phyloP scores from a whole-genome alignment of 2,113 vertebrate species.

The Chaetorhynchus papuensis region DNA sequence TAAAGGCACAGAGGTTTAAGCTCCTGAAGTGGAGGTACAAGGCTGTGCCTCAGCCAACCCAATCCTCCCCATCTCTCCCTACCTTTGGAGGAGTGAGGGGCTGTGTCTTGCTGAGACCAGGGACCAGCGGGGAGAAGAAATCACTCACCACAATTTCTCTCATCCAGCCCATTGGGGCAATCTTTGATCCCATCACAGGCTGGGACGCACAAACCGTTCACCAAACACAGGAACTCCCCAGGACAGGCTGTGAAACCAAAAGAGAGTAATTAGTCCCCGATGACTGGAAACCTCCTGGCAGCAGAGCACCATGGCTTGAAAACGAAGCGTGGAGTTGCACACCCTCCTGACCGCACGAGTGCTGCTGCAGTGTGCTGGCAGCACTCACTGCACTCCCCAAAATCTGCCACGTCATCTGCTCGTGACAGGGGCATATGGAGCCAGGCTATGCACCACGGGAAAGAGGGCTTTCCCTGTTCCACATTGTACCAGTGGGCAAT shows the following conservation, averaged over 20 bases:
- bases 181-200: conserved; percentile 89
- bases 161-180: conserved; percentile 88
- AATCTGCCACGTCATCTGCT: neutral
- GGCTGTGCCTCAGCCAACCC: neutral
- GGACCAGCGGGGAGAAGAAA: accelerated
- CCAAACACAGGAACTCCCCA: conserved; percentile 82
- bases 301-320: neutral
- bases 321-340: neutral
- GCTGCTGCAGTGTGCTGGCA: neutral
- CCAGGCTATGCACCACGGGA: neutral
- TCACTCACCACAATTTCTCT: conserved; percentile 88
- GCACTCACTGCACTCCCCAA: neutral
- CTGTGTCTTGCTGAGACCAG: neutral
- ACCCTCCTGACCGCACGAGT: neutral
- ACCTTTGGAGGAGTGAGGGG: neutral
- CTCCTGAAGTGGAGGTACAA: neutral
- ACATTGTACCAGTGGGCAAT: neutral
- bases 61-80: neutral
- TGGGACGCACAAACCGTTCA: conserved; percentile 87
- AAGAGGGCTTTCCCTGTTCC: neutral
- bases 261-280: neutral
- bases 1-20: neutral
- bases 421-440: neutral
- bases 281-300: conserved; percentile 2
- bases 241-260: conserved; percentile 82